phyloP scores from a whole-genome alignment of 2,113 vertebrate genomes.

The Pangasianodon gigas region DNA sequence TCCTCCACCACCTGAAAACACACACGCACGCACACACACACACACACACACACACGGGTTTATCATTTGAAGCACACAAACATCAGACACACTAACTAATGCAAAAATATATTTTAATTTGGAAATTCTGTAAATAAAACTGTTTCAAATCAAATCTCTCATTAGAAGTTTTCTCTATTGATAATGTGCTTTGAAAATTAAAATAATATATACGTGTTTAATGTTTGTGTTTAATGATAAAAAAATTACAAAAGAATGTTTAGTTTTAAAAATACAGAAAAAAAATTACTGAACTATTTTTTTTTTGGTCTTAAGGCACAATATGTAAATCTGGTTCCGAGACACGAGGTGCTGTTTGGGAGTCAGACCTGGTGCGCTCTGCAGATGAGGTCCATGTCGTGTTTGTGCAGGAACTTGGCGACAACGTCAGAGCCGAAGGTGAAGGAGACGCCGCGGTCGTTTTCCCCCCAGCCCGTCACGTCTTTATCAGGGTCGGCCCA shows the following conservation, averaged over 20 bases:
- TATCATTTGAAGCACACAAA: background rate
- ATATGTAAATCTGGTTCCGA: background rate
- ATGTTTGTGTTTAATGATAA: too few relatives aligned
- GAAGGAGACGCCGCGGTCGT: slow-evolving; percentile 93
- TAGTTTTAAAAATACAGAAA: too few relatives aligned
- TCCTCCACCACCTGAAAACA: slow-evolving; percentile 89
- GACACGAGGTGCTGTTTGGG: background rate
- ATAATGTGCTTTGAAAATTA: too few relatives aligned
- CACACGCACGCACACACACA: background rate
- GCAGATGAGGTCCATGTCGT: slow-evolving; percentile 96
- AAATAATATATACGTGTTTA: too few relatives aligned
- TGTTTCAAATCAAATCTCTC: too few relatives aligned
- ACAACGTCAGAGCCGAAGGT: slow-evolving; percentile 95
- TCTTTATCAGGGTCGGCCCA: slow-evolving; percentile 98
- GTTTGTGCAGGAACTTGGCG: slow-evolving; percentile 96
- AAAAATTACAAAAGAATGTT: too few relatives aligned
- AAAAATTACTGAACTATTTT: background rate
- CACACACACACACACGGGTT: background rate
- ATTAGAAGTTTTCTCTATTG: too few relatives aligned
- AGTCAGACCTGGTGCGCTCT: slow-evolving; percentile 88
- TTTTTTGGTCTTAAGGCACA: background rate
- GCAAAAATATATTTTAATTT: too few relatives aligned
- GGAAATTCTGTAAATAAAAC: too few relatives aligned
- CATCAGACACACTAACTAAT: too few relatives aligned
- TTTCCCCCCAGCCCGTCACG: slow-evolving; percentile 95